Evolutionary conservation across 2,888 invertebrate genomes (phyloP).

Genomic region (Pollenia amentaria): DNA sequence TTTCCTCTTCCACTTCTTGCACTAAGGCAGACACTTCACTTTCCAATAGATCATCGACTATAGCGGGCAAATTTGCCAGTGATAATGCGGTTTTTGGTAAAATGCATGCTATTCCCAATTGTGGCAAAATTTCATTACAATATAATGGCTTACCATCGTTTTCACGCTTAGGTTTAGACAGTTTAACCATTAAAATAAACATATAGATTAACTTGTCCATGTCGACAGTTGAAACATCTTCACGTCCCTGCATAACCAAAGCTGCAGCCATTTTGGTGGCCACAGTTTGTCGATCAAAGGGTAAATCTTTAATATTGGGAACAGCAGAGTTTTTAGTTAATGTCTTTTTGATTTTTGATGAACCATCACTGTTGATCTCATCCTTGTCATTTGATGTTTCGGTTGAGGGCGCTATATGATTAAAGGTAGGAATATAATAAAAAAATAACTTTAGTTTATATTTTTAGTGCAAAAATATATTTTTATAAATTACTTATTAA

Average conservation of each 20-base stretch:
- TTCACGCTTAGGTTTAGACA: constrained; percentile 84
- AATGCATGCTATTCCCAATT: constrained; percentile 76
- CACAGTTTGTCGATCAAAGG: constrained; percentile 91
- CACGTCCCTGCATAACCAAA: constrained; percentile 91
- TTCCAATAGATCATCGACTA: constrained; percentile 78
- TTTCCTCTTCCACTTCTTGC: constrained; percentile 78
- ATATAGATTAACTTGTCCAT: constrained; percentile 92
- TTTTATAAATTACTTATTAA: constrained; percentile 52
- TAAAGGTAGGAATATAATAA: not conserved
- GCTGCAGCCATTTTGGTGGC: constrained; percentile 93
- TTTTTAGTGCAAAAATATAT: not conserved
- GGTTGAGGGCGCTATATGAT: constrained; percentile 35
- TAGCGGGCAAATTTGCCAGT: constrained; percentile 75
- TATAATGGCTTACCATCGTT: constrained; percentile 75
- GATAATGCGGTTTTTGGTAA: constrained; percentile 49
- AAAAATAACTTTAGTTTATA: constrained; percentile 18
- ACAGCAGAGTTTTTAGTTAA: constrained; percentile 74
- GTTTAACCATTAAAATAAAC: constrained; percentile 90
- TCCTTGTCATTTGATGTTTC: constrained; percentile 43
- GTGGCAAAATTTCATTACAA: constrained; percentile 76
- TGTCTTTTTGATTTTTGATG: constrained; percentile 16
- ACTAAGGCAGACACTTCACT: constrained; percentile 78
- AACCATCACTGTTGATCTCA: constrained; percentile 20
- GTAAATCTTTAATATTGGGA: constrained; percentile 86
- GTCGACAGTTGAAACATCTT: constrained; percentile 91